Percentiles rank a stretch among this genome's conserved stretches.
phyloP scores from a whole-genome alignment of 2,888 invertebrate species.

The Acanthosepion esculentum region DNA sequence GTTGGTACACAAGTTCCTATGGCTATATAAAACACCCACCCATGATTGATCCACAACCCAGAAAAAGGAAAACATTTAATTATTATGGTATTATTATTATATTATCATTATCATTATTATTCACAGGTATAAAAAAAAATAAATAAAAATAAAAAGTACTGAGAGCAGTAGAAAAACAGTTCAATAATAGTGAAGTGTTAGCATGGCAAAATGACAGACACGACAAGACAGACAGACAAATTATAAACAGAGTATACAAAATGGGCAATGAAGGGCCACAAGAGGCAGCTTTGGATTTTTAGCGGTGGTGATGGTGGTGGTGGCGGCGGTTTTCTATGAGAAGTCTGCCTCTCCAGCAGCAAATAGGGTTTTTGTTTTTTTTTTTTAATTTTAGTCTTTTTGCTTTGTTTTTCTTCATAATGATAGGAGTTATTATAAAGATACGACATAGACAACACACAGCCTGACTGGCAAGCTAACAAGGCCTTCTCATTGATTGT shows the following conservation, averaged over 20 bases:
- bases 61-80: conserved; percentile 36
- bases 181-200: conserved; percentile 39
- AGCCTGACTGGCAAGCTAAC: conserved; percentile 48
- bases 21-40: conserved; percentile 43
- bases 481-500: conserved; percentile 45
- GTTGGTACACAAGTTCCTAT: conserved; percentile 48
- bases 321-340: not conserved
- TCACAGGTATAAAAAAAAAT: not conserved
- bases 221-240: conserved; percentile 37
- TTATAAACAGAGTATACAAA: conserved; percentile 42
- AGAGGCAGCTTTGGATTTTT: conserved; percentile 46
- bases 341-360: conserved; percentile 46
- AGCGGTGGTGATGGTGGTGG: not conserved
- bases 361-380: not conserved
- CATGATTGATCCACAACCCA: conserved; percentile 43
- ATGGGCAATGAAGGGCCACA: conserved; percentile 37
- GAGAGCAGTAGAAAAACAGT: conserved; percentile 33
- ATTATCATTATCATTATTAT: not conserved
- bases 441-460: conserved; percentile 47
- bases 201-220: conserved; percentile 44
- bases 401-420: not conserved
- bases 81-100: conserved; percentile 2
- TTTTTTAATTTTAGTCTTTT: not conserved
- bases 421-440: conserved; percentile 14
- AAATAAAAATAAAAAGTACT: not conserved